Base-by-base conservation (phyloP, 2,888 invertebrate genomes). In the Cheilosia impressa region DNA sequence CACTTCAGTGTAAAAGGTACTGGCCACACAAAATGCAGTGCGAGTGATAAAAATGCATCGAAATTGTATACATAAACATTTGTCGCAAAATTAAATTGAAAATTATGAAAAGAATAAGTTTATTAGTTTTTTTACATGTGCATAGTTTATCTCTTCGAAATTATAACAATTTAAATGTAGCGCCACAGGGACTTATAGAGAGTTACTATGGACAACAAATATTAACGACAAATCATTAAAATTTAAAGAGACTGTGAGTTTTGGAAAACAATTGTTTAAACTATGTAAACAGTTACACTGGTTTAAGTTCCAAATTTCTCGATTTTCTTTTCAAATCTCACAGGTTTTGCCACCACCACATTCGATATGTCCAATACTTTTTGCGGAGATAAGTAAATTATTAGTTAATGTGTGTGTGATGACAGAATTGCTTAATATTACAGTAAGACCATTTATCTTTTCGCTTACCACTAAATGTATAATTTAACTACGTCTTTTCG, bases 401-500 rank as follows among this genome's bases (percentile, higher is more conserved):
- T 34, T 15, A 50, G 38, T 2, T 22, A 4, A n/a, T 13, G 43
- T 72, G 22, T 65, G 65, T 62, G 27, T 68, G 68, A 77, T 62
- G 45, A 57, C 24, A 60, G 55, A 17, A 17, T 53, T 62, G 47
- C 62, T 60, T 76, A 71, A 66, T 45, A 75, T 62, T 79, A 85
- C 55, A 76, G 52, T 81, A 72, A 58, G 77, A 76, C 47, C 34
- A 79, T 43, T 27, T 47, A n/a, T 19, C 2, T 43, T 34, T 41
- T 24, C 27, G 38, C 65, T 60, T 84, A 66, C 50, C 17, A 17
- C 65, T 76, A 63, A 65, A 76, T 79, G 68, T 81, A 72, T 81
- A 84, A 19, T 76, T 81, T 77, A 85, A 85, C 81, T 81, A 80
- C 71, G 52, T 76, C 41, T 71, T 34, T n/a, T 85, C 68, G 62